Conservation (phyloP, 2,113 vertebrate species). For the Erythrocercus mccallii region DNA sequence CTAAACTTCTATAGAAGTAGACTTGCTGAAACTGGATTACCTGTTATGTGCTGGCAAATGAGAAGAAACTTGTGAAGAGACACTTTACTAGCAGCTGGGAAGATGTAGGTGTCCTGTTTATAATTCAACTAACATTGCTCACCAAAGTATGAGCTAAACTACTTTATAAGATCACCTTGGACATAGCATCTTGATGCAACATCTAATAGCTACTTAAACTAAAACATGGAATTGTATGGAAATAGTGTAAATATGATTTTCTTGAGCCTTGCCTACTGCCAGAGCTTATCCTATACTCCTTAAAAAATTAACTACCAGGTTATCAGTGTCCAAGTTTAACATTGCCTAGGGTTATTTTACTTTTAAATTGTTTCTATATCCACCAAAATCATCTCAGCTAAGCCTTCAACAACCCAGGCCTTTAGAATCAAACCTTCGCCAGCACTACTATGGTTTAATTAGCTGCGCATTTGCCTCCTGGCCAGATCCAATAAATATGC, state of each 20-base stretch:
- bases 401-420: background rate
- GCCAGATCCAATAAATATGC: constrained; percentile 76
- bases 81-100: background rate
- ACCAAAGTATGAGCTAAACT: background rate
- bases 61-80: background rate
- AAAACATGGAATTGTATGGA: background rate
- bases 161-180: background rate
- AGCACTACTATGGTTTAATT: constrained; percentile 68
- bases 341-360: constrained; percentile 31
- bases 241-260: background rate
- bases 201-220: background rate
- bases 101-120: background rate
- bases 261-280: background rate
- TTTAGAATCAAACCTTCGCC: constrained; percentile 44
- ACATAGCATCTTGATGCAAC: background rate
- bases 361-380: constrained; percentile 37
- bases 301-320: background rate
- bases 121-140: background rate
- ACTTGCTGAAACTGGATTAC: background rate
- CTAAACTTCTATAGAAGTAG: background rate
- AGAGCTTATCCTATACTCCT: background rate
- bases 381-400: constrained; percentile 18
- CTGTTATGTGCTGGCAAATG: background rate
- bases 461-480: constrained; percentile 71
- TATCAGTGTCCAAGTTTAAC: background rate